phyloP scores from a whole-genome alignment of 2,113 vertebrate species.

The Nasalis larvatus region DNA sequence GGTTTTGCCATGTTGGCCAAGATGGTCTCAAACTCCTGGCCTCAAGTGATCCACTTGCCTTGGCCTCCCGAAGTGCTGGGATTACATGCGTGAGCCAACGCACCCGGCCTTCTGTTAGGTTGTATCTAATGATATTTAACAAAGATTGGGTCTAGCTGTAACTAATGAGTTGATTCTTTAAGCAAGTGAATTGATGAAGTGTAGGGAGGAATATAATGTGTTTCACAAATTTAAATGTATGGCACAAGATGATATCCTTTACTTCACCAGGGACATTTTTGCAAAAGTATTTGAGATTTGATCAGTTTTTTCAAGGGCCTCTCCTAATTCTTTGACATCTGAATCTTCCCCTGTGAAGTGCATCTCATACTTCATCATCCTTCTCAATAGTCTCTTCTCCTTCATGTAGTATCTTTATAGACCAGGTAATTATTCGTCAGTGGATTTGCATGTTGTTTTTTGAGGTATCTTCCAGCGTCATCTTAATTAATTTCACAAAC shows the following conservation, averaged over 20 bases:
- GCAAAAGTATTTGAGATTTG: not conserved
- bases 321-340: not conserved
- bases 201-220: not conserved
- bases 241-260: not conserved
- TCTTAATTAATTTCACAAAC: conserved; percentile 24
- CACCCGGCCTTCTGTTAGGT: not conserved
- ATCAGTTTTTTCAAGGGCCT: not conserved
- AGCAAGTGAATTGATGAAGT: not conserved
- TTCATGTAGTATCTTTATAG: not conserved
- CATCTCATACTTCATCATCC: not conserved
- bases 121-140: not conserved
- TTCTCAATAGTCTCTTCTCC: not conserved
- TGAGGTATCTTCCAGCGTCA: not conserved
- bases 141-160: not conserved
- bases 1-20: too few species aligned
- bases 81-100: too few species aligned
- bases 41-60: too few species aligned
- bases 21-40: too few species aligned
- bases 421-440: not conserved
- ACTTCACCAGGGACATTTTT: not conserved
- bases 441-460: not conserved
- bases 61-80: too few species aligned
- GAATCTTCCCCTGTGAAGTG: not conserved
- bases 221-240: not conserved
- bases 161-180: not conserved